Base-by-base conservation (phyloP, 2,797 vertebrate genomes). In the Remorina albescens region DNA sequence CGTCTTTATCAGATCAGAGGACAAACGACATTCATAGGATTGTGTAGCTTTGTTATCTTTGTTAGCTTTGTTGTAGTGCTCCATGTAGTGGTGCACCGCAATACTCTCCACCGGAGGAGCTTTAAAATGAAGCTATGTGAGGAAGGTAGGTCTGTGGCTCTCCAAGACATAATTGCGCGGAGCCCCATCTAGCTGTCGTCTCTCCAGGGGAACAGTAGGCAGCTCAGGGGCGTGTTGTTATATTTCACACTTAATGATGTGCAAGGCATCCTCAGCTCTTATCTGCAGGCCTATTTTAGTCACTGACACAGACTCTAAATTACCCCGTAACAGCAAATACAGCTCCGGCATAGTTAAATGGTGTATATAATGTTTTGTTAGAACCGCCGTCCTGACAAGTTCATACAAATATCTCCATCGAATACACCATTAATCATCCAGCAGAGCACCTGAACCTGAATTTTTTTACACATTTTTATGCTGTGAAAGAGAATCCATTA, bases 191-290 rank as follows among this genome's bases (percentile, higher is more conserved):
- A 30, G 82, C 85, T 80, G 76, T 78, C 49, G 55, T 86, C 86
- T 90, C 91, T 91, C 84, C 69, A 61, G 87, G 85, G 92, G 85
- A 86, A 84, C 88, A 81, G 86, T 58, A 81, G 85, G 86, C 84
- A 89, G 82, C 91, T 92, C 79, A 89, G 84, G 91, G 89, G 87
- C 32, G 82, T 87, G 88, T 88, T 90, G 91, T 93, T 93, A 90
- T 93, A 93, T 94, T 93, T 94, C 93, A 93, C 91, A 91, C 90
- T 91, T 93, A 92, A 93, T 92, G 90, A 93, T 90, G 91, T 89
- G 87, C 82, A 80, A 91, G 90, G 88, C 87, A 78, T 91, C 81
- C 85, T 86, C 78, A 60, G 85, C 81, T 89, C 87, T 90, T 91
- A 91, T 91, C 87, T 89, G 83, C 82, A 71, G 78, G 81, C 81